Percentiles rank a stretch among this genome's conserved stretches.
Conservation (phyloP, 2,113 vertebrate species). For the Elephantulus edwardii region DNA sequence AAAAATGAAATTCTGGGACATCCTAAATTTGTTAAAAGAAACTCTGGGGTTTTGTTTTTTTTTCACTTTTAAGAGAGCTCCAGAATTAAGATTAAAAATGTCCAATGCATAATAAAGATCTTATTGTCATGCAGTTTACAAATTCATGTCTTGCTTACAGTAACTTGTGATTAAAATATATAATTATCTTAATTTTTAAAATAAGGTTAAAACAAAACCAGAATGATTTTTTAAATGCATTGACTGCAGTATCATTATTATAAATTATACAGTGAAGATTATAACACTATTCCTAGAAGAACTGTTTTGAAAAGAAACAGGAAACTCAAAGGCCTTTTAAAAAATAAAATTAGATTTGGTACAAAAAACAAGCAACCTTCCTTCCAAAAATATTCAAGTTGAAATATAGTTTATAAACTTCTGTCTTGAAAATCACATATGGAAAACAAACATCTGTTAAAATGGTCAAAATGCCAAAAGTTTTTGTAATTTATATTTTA, state of each 20-base stretch:
- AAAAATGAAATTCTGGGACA: neutral
- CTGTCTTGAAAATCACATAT: neutral
- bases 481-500: too few species aligned
- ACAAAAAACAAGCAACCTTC: neutral
- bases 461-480: too few species aligned
- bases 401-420: neutral
- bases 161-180: neutral
- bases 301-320: constrained; percentile 33
- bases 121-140: neutral
- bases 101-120: constrained; percentile 21
- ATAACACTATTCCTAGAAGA: neutral
- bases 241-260: too few species aligned
- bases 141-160: neutral
- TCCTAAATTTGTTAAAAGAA: constrained; percentile 30
- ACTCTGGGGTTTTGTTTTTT: neutral
- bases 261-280: neutral
- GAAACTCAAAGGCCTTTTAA: constrained; percentile 9
- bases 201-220: too few species aligned
- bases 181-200: constrained; percentile 9
- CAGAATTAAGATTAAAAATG: neutral
- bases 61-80: neutral
- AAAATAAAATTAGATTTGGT: neutral
- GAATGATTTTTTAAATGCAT: too few species aligned
- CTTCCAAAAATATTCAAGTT: neutral
- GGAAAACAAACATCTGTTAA: neutral